Percentiles rank a stretch among this genome's conserved stretches.
phyloP scores from a whole-genome alignment of 2,113 vertebrate species.

The Dermatemys mawii region DNA sequence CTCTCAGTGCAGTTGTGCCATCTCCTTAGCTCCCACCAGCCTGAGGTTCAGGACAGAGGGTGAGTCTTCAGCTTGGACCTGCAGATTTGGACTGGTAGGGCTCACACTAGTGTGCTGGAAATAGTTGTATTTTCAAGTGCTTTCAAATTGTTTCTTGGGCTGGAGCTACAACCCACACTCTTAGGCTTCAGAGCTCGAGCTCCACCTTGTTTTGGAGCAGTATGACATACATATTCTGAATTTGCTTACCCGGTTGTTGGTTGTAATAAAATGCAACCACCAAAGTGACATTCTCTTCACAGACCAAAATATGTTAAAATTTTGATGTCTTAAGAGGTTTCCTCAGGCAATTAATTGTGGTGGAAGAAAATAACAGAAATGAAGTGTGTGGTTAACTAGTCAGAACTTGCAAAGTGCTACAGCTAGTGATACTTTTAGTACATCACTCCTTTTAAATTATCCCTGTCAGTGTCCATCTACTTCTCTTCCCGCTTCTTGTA shows the following conservation, averaged over 20 bases:
- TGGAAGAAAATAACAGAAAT: not conserved
- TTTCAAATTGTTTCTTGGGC: not conserved
- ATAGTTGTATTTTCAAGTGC: not conserved
- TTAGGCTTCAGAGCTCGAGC: not conserved
- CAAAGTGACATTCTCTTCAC: not conserved
- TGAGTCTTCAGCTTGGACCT: not conserved
- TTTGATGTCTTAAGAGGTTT: not conserved
- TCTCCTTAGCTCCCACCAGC: not conserved
- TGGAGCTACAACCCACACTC: not conserved
- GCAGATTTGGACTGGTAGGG: too few species aligned
- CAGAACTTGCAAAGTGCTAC: not conserved
- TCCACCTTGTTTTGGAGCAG: not conserved
- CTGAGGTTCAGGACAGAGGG: not conserved
- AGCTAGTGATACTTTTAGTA: not conserved
- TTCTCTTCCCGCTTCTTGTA: not conserved
- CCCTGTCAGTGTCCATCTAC: not conserved
- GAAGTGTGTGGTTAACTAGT: not conserved
- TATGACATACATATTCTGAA: not conserved
- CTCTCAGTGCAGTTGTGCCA: not conserved
- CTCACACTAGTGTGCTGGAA: not conserved
- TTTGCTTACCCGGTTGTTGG: not conserved
- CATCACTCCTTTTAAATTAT: not conserved
- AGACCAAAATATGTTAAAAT: not conserved
- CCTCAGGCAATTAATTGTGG: not conserved
- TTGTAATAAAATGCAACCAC: not conserved